These are phyloP conservation scores for Phoeniculus purpureus DNA, from an alignment of 2,797 vertebrate genomes.

Conservation along the genomic window DNA sequence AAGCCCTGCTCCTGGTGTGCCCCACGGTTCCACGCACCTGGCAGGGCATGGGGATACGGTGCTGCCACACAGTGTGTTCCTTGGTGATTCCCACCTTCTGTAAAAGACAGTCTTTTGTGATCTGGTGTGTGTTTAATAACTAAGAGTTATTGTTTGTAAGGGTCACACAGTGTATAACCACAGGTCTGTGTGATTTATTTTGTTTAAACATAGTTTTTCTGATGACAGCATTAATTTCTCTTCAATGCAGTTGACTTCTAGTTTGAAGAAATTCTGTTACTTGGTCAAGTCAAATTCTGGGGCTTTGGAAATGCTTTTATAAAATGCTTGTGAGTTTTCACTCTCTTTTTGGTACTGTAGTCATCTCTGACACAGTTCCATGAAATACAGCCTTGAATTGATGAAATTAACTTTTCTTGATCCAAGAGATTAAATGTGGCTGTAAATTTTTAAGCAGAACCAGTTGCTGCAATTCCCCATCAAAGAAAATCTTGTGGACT, in stretches of 20 bases:
- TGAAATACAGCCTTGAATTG: background rate
- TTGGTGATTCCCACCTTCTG: background rate
- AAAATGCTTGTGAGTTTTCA: background rate
- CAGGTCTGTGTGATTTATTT: background rate
- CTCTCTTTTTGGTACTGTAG: background rate
- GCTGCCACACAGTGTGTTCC: rapidly evolving
- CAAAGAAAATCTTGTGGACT: slow-evolving; percentile 56
- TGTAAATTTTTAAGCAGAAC: slow-evolving; percentile 66
- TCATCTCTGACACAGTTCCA: slow-evolving; percentile 3
- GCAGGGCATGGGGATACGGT: rapidly evolving
- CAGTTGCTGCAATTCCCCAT: slow-evolving; percentile 48
- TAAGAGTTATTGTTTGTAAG: background rate
- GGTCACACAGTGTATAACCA: background rate
- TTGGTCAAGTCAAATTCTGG: background rate
- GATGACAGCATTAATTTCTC: background rate
- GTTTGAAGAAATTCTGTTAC: background rate
- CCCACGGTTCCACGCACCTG: rapidly evolving
- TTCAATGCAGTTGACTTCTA: background rate
- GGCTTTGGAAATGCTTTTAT: background rate
- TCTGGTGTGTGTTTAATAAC: background rate
- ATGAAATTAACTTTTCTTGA: slow-evolving; percentile 58
- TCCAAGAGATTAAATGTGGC: slow-evolving; percentile 53
- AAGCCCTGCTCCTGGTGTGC: background rate
- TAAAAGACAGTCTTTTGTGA: background rate
- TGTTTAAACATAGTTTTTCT: background rate